Evolutionary conservation across 1,140 invertebrate species (phyloP).

Genomic region (Drosophila elegans): DNA sequence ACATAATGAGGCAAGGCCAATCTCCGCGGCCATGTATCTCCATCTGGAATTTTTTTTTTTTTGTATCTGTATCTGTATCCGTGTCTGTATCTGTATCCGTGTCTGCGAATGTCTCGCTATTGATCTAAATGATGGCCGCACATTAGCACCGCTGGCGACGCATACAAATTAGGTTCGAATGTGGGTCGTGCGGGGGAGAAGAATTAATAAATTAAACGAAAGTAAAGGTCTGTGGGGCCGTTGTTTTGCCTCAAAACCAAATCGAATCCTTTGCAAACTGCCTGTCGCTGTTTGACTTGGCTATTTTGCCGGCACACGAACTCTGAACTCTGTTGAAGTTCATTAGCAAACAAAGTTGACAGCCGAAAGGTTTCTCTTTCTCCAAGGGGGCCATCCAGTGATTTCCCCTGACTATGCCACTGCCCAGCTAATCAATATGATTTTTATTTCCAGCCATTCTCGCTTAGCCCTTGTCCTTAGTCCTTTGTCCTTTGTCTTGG

Average conservation of each 20-base stretch:
- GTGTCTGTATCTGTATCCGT: slow-evolving; percentile 37
- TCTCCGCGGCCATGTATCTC: slow-evolving; percentile 22
- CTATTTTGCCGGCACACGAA: slow-evolving; percentile 7
- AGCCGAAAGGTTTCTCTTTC: slow-evolving; percentile 59
- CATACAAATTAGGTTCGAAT: slow-evolving; percentile 70
- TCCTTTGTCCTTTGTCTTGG: slow-evolving; percentile 7
- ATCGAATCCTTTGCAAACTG: neutral
- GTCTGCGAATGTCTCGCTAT: slow-evolving; percentile 50
- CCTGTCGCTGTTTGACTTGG: slow-evolving; percentile 8
- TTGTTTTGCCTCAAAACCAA: slow-evolving; percentile 16
- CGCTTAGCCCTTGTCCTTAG: slow-evolving; percentile 12
- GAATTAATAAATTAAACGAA: slow-evolving; percentile 81
- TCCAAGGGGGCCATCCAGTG: slow-evolving; percentile 43
- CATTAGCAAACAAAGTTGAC: slow-evolving; percentile 82
- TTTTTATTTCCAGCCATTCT: slow-evolving; percentile 53
- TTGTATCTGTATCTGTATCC: slow-evolving; percentile 17
- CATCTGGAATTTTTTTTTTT: slow-evolving; percentile 21
- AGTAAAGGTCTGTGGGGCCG: slow-evolving; percentile 49
- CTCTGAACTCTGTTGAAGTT: slow-evolving; percentile 56
- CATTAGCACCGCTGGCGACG: slow-evolving; percentile 74
- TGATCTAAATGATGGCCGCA: slow-evolving; percentile 80
- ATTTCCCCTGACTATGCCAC: slow-evolving; percentile 60
- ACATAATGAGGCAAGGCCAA: slow-evolving; percentile 50
- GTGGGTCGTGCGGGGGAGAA: slow-evolving; percentile 35
- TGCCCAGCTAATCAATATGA: slow-evolving; percentile 73